These are phyloP conservation scores for Aethes cnicana DNA, from an alignment of 2,888 invertebrate genomes.

Conservation along the genomic window DNA sequence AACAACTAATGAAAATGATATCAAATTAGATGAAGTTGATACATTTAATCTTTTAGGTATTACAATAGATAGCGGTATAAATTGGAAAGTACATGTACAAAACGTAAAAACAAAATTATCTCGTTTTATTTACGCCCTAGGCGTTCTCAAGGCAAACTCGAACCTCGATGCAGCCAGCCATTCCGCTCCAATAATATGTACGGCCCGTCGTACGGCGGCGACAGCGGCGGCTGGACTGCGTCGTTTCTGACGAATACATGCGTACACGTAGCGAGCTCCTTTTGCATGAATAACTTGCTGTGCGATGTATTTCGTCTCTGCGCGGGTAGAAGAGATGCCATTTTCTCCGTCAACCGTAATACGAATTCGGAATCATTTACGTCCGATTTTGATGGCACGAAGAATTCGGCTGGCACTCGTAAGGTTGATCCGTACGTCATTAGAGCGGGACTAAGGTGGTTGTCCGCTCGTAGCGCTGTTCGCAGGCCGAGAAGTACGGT, in stretches of 20 bases:
- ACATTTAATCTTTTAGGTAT: no score
- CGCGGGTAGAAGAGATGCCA: slow-evolving; percentile 17
- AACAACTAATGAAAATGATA: not conserved
- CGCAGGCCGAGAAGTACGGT: slow-evolving; percentile 43
- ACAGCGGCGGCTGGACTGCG: slow-evolving; percentile 34
- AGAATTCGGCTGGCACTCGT: slow-evolving; percentile 36
- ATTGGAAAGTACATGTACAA: no score
- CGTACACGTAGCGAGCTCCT: slow-evolving; percentile 23
- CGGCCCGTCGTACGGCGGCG: slow-evolving; percentile 36
- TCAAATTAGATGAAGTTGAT: not conserved
- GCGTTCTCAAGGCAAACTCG: no score
- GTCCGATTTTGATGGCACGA: slow-evolving; percentile 12
- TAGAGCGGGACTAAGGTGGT: slow-evolving; percentile 26
- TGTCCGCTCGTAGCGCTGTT: slow-evolving; percentile 26
- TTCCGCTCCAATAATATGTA: slow-evolving; percentile 27
- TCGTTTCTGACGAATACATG: slow-evolving; percentile 40
- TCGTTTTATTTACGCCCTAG: no score
- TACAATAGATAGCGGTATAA: no score
- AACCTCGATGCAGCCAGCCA: slow-evolving; percentile 22
- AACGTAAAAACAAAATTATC: no score
- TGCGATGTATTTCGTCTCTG: no score
- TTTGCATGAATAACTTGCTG: no score
- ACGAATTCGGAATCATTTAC: slow-evolving; percentile 28
- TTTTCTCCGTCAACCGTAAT: slow-evolving; percentile 13
- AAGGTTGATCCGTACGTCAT: slow-evolving; percentile 31